Conservation (phyloP, 2,113 vertebrate species). For the Halichoeres trimaculatus region DNA sequence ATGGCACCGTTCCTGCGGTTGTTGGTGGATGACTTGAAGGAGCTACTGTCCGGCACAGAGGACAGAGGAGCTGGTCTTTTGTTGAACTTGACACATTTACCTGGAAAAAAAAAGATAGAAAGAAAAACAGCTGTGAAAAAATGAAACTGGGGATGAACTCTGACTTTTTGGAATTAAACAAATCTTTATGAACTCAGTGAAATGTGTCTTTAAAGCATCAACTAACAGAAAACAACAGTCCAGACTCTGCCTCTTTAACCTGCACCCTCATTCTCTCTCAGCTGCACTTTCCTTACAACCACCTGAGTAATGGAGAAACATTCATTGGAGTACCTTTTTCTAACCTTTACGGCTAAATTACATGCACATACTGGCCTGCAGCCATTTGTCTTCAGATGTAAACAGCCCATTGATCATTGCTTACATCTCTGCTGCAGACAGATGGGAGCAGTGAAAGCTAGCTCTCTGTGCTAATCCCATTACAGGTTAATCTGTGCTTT, state of each 20-base stretch:
- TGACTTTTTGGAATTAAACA: too few species aligned
- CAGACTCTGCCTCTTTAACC: background rate
- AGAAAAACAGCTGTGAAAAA: background rate
- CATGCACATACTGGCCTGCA: background rate
- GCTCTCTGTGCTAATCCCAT: slow-evolving; percentile 74
- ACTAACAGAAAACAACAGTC: background rate
- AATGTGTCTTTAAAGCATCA: background rate
- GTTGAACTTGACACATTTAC: slow-evolving; percentile 77
- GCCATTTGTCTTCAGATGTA: slow-evolving; percentile 35
- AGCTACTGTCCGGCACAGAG: slow-evolving; percentile 50
- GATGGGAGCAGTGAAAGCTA: slow-evolving; percentile 61
- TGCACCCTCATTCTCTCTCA: too few species aligned
- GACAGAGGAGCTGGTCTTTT: slow-evolving; percentile 56
- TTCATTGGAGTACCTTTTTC: background rate
- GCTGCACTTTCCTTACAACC: background rate
- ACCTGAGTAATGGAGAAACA: background rate
- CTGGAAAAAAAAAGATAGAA: slow-evolving; percentile 46
- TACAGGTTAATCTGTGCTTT: slow-evolving; percentile 78
- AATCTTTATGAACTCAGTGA: background rate
- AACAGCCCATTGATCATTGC: slow-evolving; percentile 33
- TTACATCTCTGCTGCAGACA: slow-evolving; percentile 36
- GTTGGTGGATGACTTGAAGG: slow-evolving; percentile 64
- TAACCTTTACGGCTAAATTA: background rate
- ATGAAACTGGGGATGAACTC: too few species aligned
- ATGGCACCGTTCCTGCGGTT: slow-evolving; percentile 58